Percentiles rank a stretch among this genome's conserved stretches.
These are phyloP conservation scores for Leptinotarsa tumamoca DNA, from an alignment of 2,888 invertebrate species.

Conservation along the genomic window DNA sequence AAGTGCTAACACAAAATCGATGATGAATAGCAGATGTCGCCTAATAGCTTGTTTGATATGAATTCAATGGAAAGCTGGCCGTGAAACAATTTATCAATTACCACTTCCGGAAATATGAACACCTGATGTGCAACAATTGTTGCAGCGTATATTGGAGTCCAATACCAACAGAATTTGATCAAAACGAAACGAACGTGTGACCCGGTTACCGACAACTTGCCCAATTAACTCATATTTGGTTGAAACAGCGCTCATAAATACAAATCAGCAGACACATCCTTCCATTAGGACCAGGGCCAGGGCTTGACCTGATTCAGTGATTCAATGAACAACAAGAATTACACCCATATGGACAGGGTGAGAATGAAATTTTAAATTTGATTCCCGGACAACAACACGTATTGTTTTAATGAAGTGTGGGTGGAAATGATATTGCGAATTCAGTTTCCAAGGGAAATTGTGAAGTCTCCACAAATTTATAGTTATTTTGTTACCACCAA, in stretches of 20 bases:
- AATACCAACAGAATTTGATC: background rate
- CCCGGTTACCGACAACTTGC: constrained; percentile 1
- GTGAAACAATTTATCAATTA: background rate
- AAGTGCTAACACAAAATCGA: too few relatives aligned
- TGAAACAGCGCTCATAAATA: constrained; percentile 4
- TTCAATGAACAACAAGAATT: background rate
- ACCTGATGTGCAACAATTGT: background rate
- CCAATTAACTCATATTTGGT: background rate
- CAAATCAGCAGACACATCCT: background rate
- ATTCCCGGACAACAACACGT: background rate
- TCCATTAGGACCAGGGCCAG: background rate
- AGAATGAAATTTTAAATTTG: background rate
- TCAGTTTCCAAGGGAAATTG: too few relatives aligned
- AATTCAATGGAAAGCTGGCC: background rate
- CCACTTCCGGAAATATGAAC: background rate
- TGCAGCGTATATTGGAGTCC: background rate
- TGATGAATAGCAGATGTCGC: background rate
- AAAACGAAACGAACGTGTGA: constrained; percentile 6
- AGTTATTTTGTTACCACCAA: too few relatives aligned
- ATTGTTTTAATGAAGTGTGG: too few relatives aligned
- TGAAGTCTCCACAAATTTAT: too few relatives aligned
- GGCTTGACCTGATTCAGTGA: background rate
- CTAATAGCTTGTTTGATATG: background rate
- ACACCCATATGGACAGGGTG: background rate
- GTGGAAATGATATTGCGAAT: too few relatives aligned